Percentiles rank a stretch among this genome's conserved stretches.
These are phyloP conservation scores for Anorthoa munda DNA, from an alignment of 2,888 invertebrate genomes.

Conservation along the genomic window DNA sequence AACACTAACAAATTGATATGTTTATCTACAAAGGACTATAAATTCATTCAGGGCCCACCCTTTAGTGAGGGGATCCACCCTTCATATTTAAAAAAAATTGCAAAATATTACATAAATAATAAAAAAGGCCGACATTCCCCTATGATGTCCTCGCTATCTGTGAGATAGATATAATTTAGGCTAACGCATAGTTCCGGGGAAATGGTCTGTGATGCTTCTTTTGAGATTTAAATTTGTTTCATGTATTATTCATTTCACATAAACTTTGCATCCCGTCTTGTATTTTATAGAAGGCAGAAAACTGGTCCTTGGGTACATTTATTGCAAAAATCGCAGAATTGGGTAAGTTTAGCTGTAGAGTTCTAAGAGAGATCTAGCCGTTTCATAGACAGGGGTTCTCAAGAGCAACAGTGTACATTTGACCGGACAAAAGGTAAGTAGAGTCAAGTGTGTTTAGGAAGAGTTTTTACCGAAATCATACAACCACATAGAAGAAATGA, in stretches of 20 bases:
- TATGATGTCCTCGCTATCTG: conserved; percentile 74
- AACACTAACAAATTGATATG: conserved; percentile 91
- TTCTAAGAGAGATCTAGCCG: background rate
- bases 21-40: conserved; percentile 90
- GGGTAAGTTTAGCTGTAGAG: background rate
- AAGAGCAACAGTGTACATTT: background rate
- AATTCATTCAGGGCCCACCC: conserved; percentile 90
- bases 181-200: conserved; percentile 86
- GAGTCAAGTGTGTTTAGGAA: background rate
- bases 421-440: too few relatives aligned
- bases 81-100: conserved; percentile 88
- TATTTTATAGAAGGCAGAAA: conserved; percentile 45
- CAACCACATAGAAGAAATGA: background rate
- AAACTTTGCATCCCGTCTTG: conserved; percentile 44
- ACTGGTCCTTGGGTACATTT: background rate
- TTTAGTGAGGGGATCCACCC: conserved; percentile 89
- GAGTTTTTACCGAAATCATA: background rate
- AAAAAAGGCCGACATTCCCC: conserved; percentile 79
- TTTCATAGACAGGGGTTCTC: background rate
- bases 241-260: conserved; percentile 82
- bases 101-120: conserved; percentile 90
- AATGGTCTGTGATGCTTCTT: conserved; percentile 86
- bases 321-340: background rate
- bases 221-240: conserved; percentile 81
- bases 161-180: conserved; percentile 83